Evolutionary conservation across 2,888 invertebrate species (phyloP), one percentile per base, ranked within the genome.

Genomic region (Amitus sp.): DNA sequence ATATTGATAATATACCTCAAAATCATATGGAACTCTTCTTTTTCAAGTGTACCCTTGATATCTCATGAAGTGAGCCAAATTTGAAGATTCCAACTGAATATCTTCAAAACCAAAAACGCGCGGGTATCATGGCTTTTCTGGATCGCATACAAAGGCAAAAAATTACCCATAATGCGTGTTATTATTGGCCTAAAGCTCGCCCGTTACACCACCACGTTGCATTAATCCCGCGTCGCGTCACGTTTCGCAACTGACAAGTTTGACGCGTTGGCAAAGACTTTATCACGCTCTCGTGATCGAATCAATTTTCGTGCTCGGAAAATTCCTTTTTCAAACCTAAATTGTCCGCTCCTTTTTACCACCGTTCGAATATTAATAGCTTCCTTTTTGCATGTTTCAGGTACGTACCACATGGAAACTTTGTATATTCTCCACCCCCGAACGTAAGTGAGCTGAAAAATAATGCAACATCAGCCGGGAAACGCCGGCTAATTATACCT

Each of bases 321-420:
- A 64, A 60, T 53, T n/a, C n/a, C 54, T 57, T 61, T 61, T 65
- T 65, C 23, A 3, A 53, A 50, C 60, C 57, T 34, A 65, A 64
- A 65, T 61, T 58, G 47, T 56, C 52, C 53, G 53, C 56, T 40
- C 50, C 47, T 53, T 61, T 62, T 51, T 45, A 49, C 53, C 60
- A 53, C 61, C 54, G 61, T 54, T 57, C 57, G 48, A 57, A 64
- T 65, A 58, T 65, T 65, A 65, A 65, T 58, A 46, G 27, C 7
- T 49, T 39, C 12, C 27, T n/a, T 52, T 53, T 62, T 60, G 53
- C 58, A 42, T 62, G 61, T 62, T 62, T 47, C 61, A 63, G 66
- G 61, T 65, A 65, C 47, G 68, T 61, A 65, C 42, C 52, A 50
- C 51, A 40, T 48, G 61, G 66, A 60, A 69, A 65, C 73, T 70